Base-by-base conservation (phyloP, 2,888 invertebrate genomes). In the Eledone cirrhosa region DNA sequence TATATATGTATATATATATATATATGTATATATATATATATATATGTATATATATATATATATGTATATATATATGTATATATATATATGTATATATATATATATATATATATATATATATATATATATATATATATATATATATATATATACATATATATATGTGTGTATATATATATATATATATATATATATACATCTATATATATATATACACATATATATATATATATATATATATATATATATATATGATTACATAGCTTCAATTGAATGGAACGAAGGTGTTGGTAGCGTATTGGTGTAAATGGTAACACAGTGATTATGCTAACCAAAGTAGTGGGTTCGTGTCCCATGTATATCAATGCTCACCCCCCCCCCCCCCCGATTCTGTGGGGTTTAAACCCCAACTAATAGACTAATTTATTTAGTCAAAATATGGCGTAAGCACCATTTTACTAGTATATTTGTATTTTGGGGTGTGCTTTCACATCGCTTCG, bases 211-310 rank as follows among this genome's bases (percentile, higher is more conserved):
- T 53, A 53, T 53, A 53, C 19, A 53, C 19, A 53, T 53, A 53
- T 53, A 53, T 53, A 53, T 53, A 53, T 53, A 53, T 53, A 53
- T 53, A 53, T 53, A 53, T 53, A 53, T 53, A 53, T 53, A 53
- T 53, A 53, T 53, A 53, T 53, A 53, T 53, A 53, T 53, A 53
- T 53, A 53, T 53, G 53, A 53, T 53, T 19, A 53, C 13, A 19
- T 53, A 53, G 53, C 19, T 53, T 53, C 19, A 16, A 53, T 53
- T 53, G 13, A 16, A 53, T 19, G 19, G 53, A 53, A 16, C 13
- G 19, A 53, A 53, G 19, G 19, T 19, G 19, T 19, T 53, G 53
- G 19, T 13, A 53, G 53, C 53, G 53, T 19, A 19, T 53, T 53
- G 53, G 19, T 16, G 53, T 53, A 13, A 53, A 19, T n/a, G n/a